phyloP scores from a whole-genome alignment of 2,888 invertebrate genomes.

The Incurvaria masculella region DNA sequence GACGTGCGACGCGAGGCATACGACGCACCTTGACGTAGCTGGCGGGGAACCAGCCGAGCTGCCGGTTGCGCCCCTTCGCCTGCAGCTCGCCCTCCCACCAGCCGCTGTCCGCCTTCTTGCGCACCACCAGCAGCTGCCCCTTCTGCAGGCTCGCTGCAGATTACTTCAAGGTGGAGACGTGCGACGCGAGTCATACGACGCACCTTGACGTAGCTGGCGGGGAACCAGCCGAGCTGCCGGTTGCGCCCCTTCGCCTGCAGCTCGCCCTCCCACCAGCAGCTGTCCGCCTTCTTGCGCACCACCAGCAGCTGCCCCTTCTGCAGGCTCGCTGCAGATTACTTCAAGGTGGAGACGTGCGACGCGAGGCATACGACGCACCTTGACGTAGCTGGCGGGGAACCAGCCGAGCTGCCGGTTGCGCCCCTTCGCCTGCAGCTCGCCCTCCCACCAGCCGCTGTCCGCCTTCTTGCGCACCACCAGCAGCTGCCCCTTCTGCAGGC shows the following conservation, averaged over 20 bases:
- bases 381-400: conserved; percentile 99
- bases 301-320: conserved; percentile 90
- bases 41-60: conserved; percentile 99
- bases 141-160: conserved; percentile 78
- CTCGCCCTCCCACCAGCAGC: conserved; percentile 99
- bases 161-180: too few species aligned
- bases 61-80: conserved; percentile 83
- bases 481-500: conserved; percentile 85
- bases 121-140: conserved; percentile 93
- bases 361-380: conserved; percentile 38
- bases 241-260: conserved; percentile 88
- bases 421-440: conserved; percentile 91
- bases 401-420: conserved; percentile 92
- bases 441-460: conserved; percentile 99
- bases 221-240: conserved; percentile 97
- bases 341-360: too few species aligned
- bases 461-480: conserved; percentile 96
- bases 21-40: conserved; percentile 93
- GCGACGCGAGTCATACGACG: too few species aligned
- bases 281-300: conserved; percentile 94
- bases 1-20: too few species aligned
- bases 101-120: conserved; percentile 94
- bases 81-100: conserved; percentile 99
- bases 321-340: too few species aligned
- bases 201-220: conserved; percentile 94